Evolutionary conservation across 2,797 vertebrate genomes (phyloP), one percentile per base, ranked within the genome.

Genomic region (Chromis chromis): DNA sequence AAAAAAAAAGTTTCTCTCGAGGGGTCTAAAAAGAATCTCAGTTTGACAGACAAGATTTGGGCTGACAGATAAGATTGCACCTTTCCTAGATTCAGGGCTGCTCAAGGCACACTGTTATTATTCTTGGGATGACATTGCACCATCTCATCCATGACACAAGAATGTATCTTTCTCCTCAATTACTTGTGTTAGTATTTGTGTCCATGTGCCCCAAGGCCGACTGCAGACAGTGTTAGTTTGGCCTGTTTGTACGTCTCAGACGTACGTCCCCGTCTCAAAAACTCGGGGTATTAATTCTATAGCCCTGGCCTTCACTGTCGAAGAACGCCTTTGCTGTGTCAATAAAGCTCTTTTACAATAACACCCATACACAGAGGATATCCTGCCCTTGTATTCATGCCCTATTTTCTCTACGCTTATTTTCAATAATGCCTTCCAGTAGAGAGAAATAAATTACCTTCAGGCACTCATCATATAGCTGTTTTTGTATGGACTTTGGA

Each of bases 81-180:
- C 78, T 80, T 70, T 17, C 39, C 28, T 61, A 66, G 60, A 81
- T 82, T 83, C 66, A 33, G 75, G 70, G 62, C 28, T 71, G 82
- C 86, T 89, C 58, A 63, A 74, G 83, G 83, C 85, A 0, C 2
- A 6, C 52, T 40, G 13, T 78, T 83, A 67, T 81, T 86, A 86
- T 89, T 89, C 80, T 76, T 62, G 39, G 65, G 53, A 85, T 65
- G 76, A 85, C 86, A 88, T 86, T 84, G 85, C 82, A 88, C 65
- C 78, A 72, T 84, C 71, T 80, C 78, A 81, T 55, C 55, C 73
- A 66, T 82, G 79, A 77, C 77, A 82, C 65, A 64, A 25, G 13
- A 77, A 80, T 86, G 71, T 67, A 60, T 78, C 56, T 64, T 74
- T 74, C 55, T 48, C 42, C 57, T 81, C 44, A 86, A 63, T 89